Evolutionary conservation across 2,797 vertebrate genomes (phyloP).

Genomic region (Galaxias olidus): DNA sequence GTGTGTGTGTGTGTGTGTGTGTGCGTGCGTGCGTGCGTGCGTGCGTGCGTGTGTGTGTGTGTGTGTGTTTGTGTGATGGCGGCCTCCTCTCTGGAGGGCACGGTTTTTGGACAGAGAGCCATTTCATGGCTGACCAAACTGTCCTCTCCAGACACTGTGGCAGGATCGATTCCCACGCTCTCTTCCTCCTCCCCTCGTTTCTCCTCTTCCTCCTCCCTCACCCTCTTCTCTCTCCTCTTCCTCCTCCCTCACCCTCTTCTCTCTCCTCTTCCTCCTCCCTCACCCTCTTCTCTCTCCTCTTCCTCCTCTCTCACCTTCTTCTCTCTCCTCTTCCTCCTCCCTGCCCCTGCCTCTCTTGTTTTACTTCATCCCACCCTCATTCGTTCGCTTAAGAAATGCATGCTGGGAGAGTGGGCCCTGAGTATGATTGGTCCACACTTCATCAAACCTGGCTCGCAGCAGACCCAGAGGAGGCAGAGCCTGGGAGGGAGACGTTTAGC

Average conservation of each 20-base stretch:
- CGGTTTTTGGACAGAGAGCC: conserved; percentile 40
- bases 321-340: conserved; percentile 33
- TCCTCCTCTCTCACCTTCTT: conserved; percentile 28
- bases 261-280: conserved; percentile 8
- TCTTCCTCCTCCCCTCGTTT: conserved; percentile 10
- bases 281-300: conserved; percentile 28
- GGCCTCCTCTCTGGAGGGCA: conserved; percentile 37
- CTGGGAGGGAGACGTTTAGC: too few species aligned
- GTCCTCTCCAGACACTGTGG: conserved; percentile 43
- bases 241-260: conserved; percentile 18
- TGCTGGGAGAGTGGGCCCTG: too few species aligned
- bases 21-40: conserved; percentile 22
- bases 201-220: conserved; percentile 27
- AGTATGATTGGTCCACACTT: too few species aligned
- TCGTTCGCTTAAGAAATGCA: too few species aligned
- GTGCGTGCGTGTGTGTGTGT: conserved; percentile 23
- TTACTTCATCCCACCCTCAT: conserved; percentile 43
- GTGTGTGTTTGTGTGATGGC: conserved; percentile 38
- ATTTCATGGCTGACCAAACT: conserved; percentile 74
- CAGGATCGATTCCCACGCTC: conserved; percentile 58
- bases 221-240: neutral
- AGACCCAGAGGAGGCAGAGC: too few species aligned
- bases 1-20: neutral
- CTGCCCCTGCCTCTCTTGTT: conserved; percentile 21
- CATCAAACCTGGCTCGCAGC: too few species aligned